Evolutionary conservation across 92 coral and sea anemone species (phyloP), one percentile per base, ranked within the genome.

Genomic region (Palythoa heliodiscus): DNA sequence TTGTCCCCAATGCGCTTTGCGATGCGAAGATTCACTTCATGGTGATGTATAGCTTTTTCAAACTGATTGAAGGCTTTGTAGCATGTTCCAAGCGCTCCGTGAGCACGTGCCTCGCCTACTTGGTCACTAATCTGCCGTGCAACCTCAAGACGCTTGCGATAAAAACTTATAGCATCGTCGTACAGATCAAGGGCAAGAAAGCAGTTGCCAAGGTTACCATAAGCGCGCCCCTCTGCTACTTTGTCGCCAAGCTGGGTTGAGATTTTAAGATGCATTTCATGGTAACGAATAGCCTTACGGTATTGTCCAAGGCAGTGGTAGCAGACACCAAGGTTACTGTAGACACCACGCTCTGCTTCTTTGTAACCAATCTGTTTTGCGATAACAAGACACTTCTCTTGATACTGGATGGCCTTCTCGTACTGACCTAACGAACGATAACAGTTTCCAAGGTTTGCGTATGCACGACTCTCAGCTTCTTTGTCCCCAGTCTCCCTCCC

Each of bases 241-340:
- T 19, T 58, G 64, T 58, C 64, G 7, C 0, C n/a, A 11, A 58
- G 17, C 64, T 58, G 19, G 5, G 17, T 58, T 58, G 64, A 11
- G 12, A 58, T 70, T 15, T 29, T 22, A 11, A 70, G 73, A 24
- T 37, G 73, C 43, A 9, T 29, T 70, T 70, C 19, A 8, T 70
- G 43, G 25, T 70, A 37, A 35, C 25, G 39, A 8, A 70, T 70
- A 24, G 73, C 73, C 39, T 35, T 70, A 8, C 25, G 5, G 43
- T 70, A 70, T 70, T 70, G 40, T 70, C 73, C 73, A 14, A 70
- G 73, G 43, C 38, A 70, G 24, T 70, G 43, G 43, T 24, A 70
- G 16, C 73, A 70, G 73, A 22, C 25, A 35, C 73, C 73, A 29
- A 70, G 73, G 43, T 70, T 70, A 70, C 73, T 24, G 73, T 70